Conservation (phyloP, 2,797 vertebrate species). For the Enteromius afrohamiltoni region DNA sequence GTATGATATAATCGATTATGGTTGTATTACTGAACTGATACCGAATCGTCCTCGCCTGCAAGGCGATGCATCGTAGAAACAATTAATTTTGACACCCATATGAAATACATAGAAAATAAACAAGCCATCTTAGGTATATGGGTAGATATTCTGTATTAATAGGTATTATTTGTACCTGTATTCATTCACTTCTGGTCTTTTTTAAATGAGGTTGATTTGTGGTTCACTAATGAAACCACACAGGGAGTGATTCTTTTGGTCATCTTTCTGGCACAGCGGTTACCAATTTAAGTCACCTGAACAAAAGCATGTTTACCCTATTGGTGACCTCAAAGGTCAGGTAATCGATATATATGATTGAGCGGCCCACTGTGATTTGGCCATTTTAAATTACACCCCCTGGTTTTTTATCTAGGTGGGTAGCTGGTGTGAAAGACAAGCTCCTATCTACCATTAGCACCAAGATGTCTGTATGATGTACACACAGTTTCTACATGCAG, state of each 20-base stretch:
- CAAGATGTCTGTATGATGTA: no score
- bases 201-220: constrained; percentile 22
- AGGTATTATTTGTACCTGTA: constrained; percentile 36
- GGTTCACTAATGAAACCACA: constrained; percentile 26
- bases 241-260: constrained; percentile 48
- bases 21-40: no score
- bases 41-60: no score
- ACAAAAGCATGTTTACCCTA: constrained; percentile 60
- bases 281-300: constrained; percentile 58
- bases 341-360: constrained; percentile 63
- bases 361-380: constrained; percentile 54
- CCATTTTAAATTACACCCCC: constrained; percentile 41
- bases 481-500: background rate
- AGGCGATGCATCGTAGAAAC: no score
- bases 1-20: no score
- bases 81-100: no score
- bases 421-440: constrained; percentile 12
- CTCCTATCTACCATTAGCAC: background rate
- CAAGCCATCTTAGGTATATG: background rate
- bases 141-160: background rate
- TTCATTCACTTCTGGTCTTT: background rate
- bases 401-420: constrained; percentile 34
- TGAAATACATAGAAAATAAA: background rate
- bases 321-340: constrained; percentile 57
- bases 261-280: constrained; percentile 45